Conservation (phyloP, 2,888 invertebrate genomes). For the Catocala sponsa region DNA sequence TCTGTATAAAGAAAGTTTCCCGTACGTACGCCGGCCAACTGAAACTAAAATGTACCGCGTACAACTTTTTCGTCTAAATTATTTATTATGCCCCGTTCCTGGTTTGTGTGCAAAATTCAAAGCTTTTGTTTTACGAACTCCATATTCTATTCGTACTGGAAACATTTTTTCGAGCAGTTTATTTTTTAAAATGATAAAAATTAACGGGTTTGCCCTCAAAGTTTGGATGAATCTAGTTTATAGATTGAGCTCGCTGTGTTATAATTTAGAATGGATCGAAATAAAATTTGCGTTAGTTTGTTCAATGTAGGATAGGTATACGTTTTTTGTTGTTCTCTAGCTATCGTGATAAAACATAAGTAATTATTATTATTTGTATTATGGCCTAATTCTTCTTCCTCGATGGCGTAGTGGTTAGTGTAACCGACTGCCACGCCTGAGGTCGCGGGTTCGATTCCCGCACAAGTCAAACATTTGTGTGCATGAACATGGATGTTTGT, state of each 20-base stretch:
- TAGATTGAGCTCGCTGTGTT: conserved; percentile 9
- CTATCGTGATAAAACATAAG: no score
- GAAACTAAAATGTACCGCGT: conserved; percentile 54
- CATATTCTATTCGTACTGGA: conserved; percentile 21
- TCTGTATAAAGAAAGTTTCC: conserved; percentile 63
- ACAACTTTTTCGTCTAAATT: conserved; percentile 62
- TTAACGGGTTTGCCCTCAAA: conserved; percentile 13
- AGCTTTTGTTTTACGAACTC: conserved; percentile 30
- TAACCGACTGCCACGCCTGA: no score
- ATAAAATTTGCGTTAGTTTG: no score
- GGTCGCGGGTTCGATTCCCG: no score
- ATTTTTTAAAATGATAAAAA: conserved; percentile 12
- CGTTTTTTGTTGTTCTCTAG: no score
- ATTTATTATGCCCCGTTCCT: conserved; percentile 54
- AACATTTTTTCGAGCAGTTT: conserved; percentile 6
- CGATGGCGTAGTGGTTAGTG: no score
- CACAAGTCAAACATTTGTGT: no score
- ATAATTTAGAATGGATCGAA: conserved; percentile 17
- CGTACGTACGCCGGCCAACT: conserved; percentile 52
- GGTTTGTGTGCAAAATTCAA: conserved; percentile 39
- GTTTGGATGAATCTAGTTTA: conserved; percentile 14
- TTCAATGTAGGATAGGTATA: no score
- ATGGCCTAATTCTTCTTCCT: no score
- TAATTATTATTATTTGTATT: no score
- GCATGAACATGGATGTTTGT: no score